Evolutionary conservation across 2,113 vertebrate genomes (phyloP), one percentile per base, ranked within the genome.

Genomic region (Erpornis zantholeuca): DNA sequence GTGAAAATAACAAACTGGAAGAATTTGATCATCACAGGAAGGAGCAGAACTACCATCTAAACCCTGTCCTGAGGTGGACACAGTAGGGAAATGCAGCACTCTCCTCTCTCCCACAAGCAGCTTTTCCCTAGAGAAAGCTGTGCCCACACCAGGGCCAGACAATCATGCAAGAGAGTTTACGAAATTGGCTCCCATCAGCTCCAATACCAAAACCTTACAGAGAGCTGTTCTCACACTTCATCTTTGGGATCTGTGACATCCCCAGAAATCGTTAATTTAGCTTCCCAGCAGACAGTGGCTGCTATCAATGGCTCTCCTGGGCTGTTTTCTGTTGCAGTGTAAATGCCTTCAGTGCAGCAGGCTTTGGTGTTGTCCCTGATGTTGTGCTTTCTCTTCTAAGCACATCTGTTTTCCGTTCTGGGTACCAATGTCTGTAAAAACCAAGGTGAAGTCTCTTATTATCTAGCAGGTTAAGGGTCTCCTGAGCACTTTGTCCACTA

Each of bases 391-490:
- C 73, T 85, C 33, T 57, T 89, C 35, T 45, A 66, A 91, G 29
- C 21, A 44, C 1, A 2, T 52, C 15, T 47, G 12, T 70, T 91
- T 95, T 66, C 44, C 52, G 54, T 42, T 24, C 56, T 49, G 40
- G 31, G 17, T 78, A 78, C 25, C 8, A 42, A 38, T 19, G 5
- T 47, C 64, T 54, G 47, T 54, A 7, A 88, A 91, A 90, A 42
- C 4, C 42, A 40, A 40, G 3, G 1, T 70, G 78, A 88, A 86
- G 15, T 29, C 18, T 81, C 63, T 85, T 38, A 88, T 72, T 85
- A 78, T 80, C 15, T 35, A 88, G 52, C 44, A 83, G 38, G 79
- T 90, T 85, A 94, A 94, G 52, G 82, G 79, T 92, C 71, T 93
- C 53, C 40, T 50, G 86, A 94, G 56, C 24, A 19, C 35, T 86